These are phyloP conservation scores for Ernsta delagoae DNA, from an alignment of 2,888 invertebrate genomes.

Conservation along the genomic window DNA sequence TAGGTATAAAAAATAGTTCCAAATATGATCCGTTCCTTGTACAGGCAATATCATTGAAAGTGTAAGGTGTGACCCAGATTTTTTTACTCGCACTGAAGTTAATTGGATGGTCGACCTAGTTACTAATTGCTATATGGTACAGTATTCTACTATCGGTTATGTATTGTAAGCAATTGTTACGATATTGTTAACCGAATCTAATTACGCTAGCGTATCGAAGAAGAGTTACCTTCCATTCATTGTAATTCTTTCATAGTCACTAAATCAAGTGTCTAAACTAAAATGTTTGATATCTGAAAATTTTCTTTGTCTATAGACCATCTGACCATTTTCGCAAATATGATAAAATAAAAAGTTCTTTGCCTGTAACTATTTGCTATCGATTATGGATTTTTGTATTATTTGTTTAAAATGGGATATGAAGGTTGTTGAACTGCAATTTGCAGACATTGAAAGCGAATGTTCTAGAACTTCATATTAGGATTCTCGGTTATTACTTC, in stretches of 20 bases:
- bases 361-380: too few relatives aligned
- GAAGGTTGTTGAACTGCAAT: conserved; percentile 1
- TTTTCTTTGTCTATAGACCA: not conserved
- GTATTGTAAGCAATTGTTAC: not conserved
- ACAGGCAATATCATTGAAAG: not conserved
- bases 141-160: not conserved
- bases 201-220: not conserved
- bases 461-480: conserved; percentile 9
- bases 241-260: not conserved
- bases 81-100: not conserved
- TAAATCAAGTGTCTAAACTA: not conserved
- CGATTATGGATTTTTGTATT: too few relatives aligned
- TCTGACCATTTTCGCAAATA: not conserved
- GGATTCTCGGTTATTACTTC: not conserved
- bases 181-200: not conserved
- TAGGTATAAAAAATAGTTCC: not conserved
- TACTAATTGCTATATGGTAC: not conserved
- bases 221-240: not conserved
- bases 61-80: not conserved
- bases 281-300: not conserved
- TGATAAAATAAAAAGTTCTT: not conserved
- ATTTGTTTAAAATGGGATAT: too few relatives aligned
- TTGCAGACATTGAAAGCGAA: not conserved
- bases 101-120: conserved; percentile 2
- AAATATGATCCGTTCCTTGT: not conserved